A percentile compares a stretch with the other conserved stretches of the same genome.
Conservation (phyloP, 2,888 invertebrate genomes). For the Drosophila pegasa region DNA sequence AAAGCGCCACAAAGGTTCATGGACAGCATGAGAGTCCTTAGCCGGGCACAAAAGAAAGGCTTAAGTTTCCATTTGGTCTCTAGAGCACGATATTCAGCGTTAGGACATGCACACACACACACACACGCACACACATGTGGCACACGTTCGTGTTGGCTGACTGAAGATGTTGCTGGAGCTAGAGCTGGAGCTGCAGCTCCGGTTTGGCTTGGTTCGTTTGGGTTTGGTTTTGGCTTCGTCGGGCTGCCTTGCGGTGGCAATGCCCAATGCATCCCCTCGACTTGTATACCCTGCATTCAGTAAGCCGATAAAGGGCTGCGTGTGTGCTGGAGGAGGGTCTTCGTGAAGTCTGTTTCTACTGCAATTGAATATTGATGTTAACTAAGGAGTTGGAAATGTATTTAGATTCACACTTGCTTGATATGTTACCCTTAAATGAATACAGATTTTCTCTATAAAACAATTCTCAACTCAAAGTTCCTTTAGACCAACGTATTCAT, state of each 20-base stretch:
- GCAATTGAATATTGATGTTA: no score
- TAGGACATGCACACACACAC: constrained; percentile 11
- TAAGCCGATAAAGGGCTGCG: background rate
- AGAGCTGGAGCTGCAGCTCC: constrained; percentile 28
- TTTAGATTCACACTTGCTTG: background rate
- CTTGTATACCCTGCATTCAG: constrained; percentile 34
- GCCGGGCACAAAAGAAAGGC: constrained; percentile 81
- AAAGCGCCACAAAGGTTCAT: constrained; percentile 78
- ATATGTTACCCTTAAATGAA: no score
- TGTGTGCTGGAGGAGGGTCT: no score
- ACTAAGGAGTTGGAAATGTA: background rate
- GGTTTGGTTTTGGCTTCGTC: constrained; percentile 30
- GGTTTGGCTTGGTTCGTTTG: constrained; percentile 38
- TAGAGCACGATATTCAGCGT: constrained; percentile 79
- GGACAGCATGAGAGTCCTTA: constrained; percentile 80
- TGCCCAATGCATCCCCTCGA: constrained; percentile 43
- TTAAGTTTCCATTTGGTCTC: constrained; percentile 84
- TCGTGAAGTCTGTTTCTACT: background rate
- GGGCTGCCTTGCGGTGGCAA: constrained; percentile 47
- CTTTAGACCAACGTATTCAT: background rate
- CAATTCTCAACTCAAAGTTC: no score
- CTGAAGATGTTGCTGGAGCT: constrained; percentile 21
- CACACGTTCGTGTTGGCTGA: constrained; percentile 13
- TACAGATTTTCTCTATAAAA: no score
- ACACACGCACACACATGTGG: constrained; percentile 13